A percentile compares a stretch with the other conserved stretches of the same genome.
Conservation (phyloP, 2,797 vertebrate genomes). For the Pseudocheirus occidentalis region DNA sequence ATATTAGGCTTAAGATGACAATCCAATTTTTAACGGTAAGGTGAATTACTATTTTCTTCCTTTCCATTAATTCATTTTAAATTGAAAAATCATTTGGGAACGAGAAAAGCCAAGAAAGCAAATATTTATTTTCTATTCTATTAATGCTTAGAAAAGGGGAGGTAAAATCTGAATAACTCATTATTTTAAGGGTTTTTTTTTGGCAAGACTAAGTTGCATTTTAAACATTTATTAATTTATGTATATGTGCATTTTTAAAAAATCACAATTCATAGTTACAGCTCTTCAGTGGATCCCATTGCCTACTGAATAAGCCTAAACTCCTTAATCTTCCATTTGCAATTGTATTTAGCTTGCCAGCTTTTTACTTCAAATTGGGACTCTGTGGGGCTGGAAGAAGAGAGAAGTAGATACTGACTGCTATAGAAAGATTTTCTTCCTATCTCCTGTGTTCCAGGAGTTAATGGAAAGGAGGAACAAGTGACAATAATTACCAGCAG, state of each 20-base stretch:
- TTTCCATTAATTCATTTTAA: neutral
- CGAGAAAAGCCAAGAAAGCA: neutral
- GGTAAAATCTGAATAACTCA: neutral
- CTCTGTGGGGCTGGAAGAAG: neutral
- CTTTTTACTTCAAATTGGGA: neutral
- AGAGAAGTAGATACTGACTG: neutral
- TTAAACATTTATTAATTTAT: neutral
- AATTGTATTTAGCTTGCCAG: neutral
- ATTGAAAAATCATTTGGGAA: neutral
- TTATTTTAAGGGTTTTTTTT: neutral
- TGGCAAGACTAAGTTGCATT: neutral
- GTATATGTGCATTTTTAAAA: neutral
- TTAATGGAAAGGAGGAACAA: neutral
- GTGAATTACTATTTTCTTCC: neutral
- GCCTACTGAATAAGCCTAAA: neutral
- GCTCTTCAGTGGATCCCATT: neutral
- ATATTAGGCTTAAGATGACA: neutral
- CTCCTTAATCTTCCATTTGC: neutral
- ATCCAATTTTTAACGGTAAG: neutral
- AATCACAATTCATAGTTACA: neutral
- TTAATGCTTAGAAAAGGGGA: neutral
- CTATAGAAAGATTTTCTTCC: neutral
- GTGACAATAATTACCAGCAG: neutral
- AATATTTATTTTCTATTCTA: neutral
- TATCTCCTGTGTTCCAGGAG: neutral